These are phyloP conservation scores for Philereme vetulata DNA, from an alignment of 2,888 invertebrate genomes.

Conservation along the genomic window DNA sequence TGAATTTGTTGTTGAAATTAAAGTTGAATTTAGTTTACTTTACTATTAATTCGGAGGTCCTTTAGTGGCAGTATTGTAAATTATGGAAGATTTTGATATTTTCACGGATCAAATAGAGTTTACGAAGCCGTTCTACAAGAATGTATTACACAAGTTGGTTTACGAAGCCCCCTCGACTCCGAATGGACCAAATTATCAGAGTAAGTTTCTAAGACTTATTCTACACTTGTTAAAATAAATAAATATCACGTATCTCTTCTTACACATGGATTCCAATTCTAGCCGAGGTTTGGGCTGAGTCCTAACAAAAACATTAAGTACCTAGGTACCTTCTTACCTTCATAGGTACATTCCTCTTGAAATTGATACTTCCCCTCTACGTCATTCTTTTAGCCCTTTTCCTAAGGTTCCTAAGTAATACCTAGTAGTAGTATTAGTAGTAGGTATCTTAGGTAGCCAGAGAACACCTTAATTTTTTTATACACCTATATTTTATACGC, in stretches of 20 bases:
- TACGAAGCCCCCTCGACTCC: constrained; percentile 65
- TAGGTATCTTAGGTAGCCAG: too few relatives aligned
- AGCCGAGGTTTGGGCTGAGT: not conserved
- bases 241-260: not conserved
- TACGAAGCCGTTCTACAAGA: constrained; percentile 63
- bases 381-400: too few relatives aligned
- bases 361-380: too few relatives aligned
- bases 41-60: not conserved
- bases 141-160: constrained; percentile 65
- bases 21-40: constrained; percentile 18
- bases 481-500: too few relatives aligned
- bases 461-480: too few relatives aligned
- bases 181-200: constrained; percentile 74
- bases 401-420: too few relatives aligned
- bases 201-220: constrained; percentile 50
- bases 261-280: too few relatives aligned
- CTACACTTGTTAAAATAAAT: too few relatives aligned
- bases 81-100: constrained; percentile 76
- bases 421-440: too few relatives aligned
- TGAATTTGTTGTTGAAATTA: not conserved
- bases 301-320: not conserved
- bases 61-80: constrained; percentile 4
- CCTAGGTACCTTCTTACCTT: too few relatives aligned
- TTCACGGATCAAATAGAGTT: constrained; percentile 74
- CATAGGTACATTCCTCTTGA: too few relatives aligned